These are phyloP conservation scores for Pissodes strobi DNA, from an alignment of 1,140 invertebrate genomes.

Conservation along the genomic window DNA sequence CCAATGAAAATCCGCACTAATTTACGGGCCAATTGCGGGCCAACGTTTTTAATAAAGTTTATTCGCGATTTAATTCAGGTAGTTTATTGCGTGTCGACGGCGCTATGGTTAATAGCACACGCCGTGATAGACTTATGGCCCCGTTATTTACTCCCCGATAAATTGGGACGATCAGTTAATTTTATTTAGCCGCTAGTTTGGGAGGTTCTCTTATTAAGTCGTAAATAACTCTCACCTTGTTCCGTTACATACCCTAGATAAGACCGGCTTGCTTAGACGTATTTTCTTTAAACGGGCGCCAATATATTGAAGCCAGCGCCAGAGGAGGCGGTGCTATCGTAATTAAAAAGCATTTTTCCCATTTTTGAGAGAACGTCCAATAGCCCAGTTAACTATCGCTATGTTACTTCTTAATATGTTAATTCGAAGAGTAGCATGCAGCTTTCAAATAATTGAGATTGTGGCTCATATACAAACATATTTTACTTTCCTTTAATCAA, in stretches of 20 bases:
- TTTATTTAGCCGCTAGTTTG: conserved; percentile 37
- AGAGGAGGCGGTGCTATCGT: no score
- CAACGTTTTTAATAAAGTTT: conserved; percentile 31
- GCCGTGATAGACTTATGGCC: conserved; percentile 43
- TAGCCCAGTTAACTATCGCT: no score
- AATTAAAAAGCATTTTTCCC: no score
- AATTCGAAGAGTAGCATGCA: no score
- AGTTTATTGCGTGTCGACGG: conserved; percentile 28
- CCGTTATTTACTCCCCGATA: conserved; percentile 37
- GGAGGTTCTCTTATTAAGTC: conserved; percentile 35
- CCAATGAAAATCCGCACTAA: conserved; percentile 25
- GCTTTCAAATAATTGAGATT: no score
- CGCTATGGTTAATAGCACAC: conserved; percentile 26
- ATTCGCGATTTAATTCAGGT: conserved; percentile 29
- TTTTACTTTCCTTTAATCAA: neutral
- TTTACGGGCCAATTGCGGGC: conserved; percentile 32
- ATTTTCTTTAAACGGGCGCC: no score
- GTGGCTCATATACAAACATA: no score
- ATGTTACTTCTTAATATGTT: no score
- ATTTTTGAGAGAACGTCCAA: no score
- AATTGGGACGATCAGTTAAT: conserved; percentile 40
- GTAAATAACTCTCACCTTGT: conserved; percentile 37
- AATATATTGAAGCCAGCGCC: no score
- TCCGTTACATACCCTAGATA: conserved; percentile 3
- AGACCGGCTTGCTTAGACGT: no score